Base-by-base conservation (phyloP, 2,888 invertebrate species). In the Drosophila pegasa region DNA sequence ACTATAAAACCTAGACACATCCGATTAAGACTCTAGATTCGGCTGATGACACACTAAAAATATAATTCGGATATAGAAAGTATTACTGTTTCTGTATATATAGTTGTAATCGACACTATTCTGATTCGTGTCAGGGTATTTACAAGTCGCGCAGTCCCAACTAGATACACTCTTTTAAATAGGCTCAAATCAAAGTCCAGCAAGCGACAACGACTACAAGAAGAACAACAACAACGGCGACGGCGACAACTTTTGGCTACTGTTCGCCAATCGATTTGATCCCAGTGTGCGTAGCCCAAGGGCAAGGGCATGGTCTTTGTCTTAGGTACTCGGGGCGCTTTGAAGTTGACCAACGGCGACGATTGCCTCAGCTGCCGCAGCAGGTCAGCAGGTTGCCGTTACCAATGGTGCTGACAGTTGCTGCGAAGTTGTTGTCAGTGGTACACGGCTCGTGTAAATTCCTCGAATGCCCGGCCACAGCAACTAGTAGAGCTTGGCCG, bases 381-480 rank as follows among this genome's bases (percentile, higher is more conserved):
- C 77, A 76, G 88, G 88, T 88, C 88, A 88, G 80, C 88, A 88
- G 88, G 88, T 88, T 88, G 88, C 66, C 56, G 66, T 62, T 68
- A 63, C 47, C 59, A 16, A 52, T 58, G 65, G 55, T 57, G 61
- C 43, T 67, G 71, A 65, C 78, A 71, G 68, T 69, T 67, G 71
- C 57, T 57, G 57, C 72, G n/a, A 56, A 51, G 70, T 57, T 57
- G 72, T 80, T 78, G 84, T 75, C 78, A 68, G 66, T 63, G 63
- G 63, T 56, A 80, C 75, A 89, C 88, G 90, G 73, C 89, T 89
- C 87, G 87, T 88, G 79, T 79, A 90, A 89, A 90, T 90, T 90
- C 90, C 84, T 86, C 63, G 81, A 88, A 90, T 90, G 86, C 80
- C 78, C 74, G 68, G 51, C 57, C 66, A 65, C 61, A 72, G 50